Base-by-base conservation (phyloP, 2,888 invertebrate genomes). In the Plagodis dolabraria region DNA sequence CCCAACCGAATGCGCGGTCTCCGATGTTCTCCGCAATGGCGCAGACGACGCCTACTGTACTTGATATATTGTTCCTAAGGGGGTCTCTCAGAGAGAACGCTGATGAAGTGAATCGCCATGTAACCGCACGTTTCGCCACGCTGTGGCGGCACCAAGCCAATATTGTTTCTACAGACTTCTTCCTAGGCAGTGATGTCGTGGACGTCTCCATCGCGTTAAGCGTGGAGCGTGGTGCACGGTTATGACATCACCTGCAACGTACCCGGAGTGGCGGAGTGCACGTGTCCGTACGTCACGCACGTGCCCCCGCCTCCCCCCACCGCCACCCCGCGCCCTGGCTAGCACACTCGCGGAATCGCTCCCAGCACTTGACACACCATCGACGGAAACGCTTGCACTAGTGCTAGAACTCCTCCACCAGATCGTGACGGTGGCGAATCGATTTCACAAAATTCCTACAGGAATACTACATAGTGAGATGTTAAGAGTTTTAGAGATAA, bases 111-210 rank as follows among this genome's bases (percentile, higher is more conserved):
- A 97, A 97, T 84, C 93, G 94, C 42, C 94, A 96, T 73, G 93
- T 97, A 0, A 95, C 95, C 0, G 87, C 92, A 36, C 96, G 96
- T 92, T 94, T 96, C 22, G 79, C 92, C 52, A 94, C 94, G 6
- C 93, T 93, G 44, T 96, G 96, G 96, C 92, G 95, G 47, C 84
- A 90, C 10, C 93, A 93, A 55, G 95, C 95, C 8, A 96, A 96
- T 80, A 95, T 96, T 34, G 93, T 96, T 2, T 94, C 96, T 0
- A 94, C 95, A 6, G 96, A 96, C 82, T 96, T 95, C 80, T 95
- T 96, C 75, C 89, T 96, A 63, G 95, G 94, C 12, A 96, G 95
- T 47, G 96, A 96, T 77, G 90, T 96, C 36, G 92, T 96, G 47
- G 95, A 96, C 74, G 83, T 94, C 45, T 94, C 95, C 0, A 94